Percentiles rank a stretch among this genome's conserved stretches.
These are phyloP conservation scores for Stomatorhinus walkeri DNA, from an alignment of 2,797 vertebrate genomes.

Conservation along the genomic window DNA sequence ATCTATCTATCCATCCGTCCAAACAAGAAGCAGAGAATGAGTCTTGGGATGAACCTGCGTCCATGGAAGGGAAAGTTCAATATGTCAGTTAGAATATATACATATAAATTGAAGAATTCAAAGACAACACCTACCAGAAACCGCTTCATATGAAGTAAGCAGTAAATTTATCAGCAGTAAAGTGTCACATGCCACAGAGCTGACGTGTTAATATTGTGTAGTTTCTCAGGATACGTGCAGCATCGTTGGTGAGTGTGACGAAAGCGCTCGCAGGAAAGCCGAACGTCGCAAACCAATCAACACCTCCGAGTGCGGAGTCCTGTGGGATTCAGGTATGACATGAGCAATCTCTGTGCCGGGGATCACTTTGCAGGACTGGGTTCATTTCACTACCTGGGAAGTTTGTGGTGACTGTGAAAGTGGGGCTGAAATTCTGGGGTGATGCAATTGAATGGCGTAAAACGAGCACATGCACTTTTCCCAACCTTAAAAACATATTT, in stretches of 20 bases:
- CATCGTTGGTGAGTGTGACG: neutral
- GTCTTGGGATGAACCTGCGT: neutral
- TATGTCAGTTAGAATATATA: neutral
- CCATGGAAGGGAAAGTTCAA: neutral
- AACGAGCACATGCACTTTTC: neutral
- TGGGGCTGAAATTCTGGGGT: neutral
- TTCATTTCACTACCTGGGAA: neutral
- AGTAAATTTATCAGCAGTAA: neutral
- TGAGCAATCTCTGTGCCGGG: neutral
- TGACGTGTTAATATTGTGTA: neutral
- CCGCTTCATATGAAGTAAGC: neutral
- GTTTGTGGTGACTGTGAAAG: neutral
- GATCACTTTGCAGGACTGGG: neutral
- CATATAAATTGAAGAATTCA: neutral
- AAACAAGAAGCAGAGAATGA: neutral
- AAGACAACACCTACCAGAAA: neutral
- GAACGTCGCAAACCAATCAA: neutral
- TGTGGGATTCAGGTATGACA: neutral
- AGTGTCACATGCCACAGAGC: neutral
- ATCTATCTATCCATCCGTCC: neutral
- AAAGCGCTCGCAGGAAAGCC: neutral
- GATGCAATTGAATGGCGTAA: neutral
- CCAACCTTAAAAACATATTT: neutral
- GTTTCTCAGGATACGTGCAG: neutral
- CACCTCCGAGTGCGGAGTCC: neutral